Evolutionary conservation across 1,140 invertebrate species (phyloP), one percentile per base, ranked within the genome.

Genomic region (Drosophila paulistorum): DNA sequence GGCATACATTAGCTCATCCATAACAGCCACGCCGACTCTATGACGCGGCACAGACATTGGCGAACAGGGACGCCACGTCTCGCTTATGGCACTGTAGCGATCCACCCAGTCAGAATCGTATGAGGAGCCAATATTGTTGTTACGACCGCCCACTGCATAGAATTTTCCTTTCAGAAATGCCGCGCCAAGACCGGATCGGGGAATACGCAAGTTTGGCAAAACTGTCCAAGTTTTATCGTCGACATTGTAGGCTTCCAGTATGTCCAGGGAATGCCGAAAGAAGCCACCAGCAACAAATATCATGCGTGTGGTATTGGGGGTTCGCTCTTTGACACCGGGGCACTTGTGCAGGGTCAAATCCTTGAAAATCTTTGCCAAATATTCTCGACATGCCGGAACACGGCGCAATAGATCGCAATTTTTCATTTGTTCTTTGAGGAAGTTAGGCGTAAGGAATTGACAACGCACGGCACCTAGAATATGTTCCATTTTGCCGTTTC

Each of bases 281-380:
- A 98, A 98, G 10, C 98, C 98, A 7, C 97, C 98, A 10, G 96
- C 97, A 26, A 97, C 95, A 91, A 98, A 98, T 73, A 98, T 97
- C 42, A 98, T 95, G 51, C 96, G 94, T 0, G 96, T 96, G 13
- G 96, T 96, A 86, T 97, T 97, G n/a, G 96, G 96, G 4, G 95
- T 96, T 62, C 96, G 92, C 86, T 97, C 96, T 82, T 96, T 97
- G 0, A 97, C 96, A 6, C 95, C 93, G 0, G 96, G 95, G 74
- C 95, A 95, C 81, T 97, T 97, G 81, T 97, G 96, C 45, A 97
- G 91, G 0, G 96, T 97, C 64, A 98, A 92, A 92, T 97, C 96
- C 93, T 97, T 95, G 83, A 98, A 97, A 92, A 98, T 98, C 87
- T 96, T 95, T 20, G 96, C 96, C 62, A 98, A 93, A 92, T 98